Evolutionary conservation across 1,140 invertebrate genomes (phyloP), one percentile per base, ranked within the genome.

Genomic region (Epicauta chinensis): DNA sequence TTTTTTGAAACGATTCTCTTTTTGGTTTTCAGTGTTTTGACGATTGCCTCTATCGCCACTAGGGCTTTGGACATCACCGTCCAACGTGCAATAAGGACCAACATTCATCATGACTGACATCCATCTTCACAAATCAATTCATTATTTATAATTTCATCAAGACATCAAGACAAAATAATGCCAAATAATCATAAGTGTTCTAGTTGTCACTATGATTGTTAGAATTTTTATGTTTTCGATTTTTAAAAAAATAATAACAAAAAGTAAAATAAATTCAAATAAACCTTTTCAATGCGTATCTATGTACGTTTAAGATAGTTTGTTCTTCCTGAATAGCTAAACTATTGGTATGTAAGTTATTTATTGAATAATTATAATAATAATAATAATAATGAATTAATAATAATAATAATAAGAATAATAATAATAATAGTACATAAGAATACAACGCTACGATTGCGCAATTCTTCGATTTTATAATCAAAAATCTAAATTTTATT

Each of bases 51-150:
- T 63, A 54, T 55, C 60, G 62, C 64, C 65, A 53, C 51, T 62
- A 66, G 64, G 63, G 66, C 64, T 59, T 34, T 59, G 66, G 66
- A 68, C 66, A 62, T 56, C 58, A 58, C 68, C 66, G 66, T 69
- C 68, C 68, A 62, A 65, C 51, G 59, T 66, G 68, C 68, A 71
- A 69, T 68, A 71, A 69, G 68, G 68, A 71, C 68, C 68, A 71
- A 69, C 64, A 63, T 55, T 61, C 61, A 65, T 37, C 55, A 60
- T 68, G 68, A 71, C 65, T 65, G 66, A 64, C 64, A 66, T 65
- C 61, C 59, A 66, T 61, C 57, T 66, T 67, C 56, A 61, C 51
- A n/a, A 67, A 61, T 50, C 66, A 66, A 61, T 55, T 66, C 61
- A 63, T 67, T 62, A 62, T 60, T 61, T 58, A 59, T 61, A 51